Base-by-base conservation (phyloP, 2,113 vertebrate genomes). In the Nibea albiflora region DNA sequence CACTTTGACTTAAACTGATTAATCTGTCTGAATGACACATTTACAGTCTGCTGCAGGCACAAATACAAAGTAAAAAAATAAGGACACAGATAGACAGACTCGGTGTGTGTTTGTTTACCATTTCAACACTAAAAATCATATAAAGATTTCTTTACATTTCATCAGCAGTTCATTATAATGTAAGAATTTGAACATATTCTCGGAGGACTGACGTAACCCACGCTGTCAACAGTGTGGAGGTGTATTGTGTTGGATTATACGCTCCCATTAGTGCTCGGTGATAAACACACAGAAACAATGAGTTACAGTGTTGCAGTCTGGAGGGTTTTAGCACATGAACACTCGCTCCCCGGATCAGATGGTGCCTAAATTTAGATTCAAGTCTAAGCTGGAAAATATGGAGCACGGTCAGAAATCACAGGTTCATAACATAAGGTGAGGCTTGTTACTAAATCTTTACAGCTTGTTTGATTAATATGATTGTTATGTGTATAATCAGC, bases 301-400 rank as follows among this genome's bases (percentile, higher is more conserved):
- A 79, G 71, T 17, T n/a, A 19, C 74, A 76, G 28, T 71, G 75
- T 76, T 26, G 35, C 54, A 47, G 69, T 81, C 58, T 57, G 65
- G 42, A 53, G 60, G 24, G 35, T 65, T 46, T 42, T 9, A 76
- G 50, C 82, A 82, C 75, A 76, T 73, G 83, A 76, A 10, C 35
- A 39, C 20, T 14, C 69, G 35, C 22, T 50, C 60, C 11, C 19
- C 0, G 0, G 19, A 46, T 79, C 72, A 85, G 35, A 73, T 76
- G 67, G 44, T 9, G 5, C 11, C 76, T 76, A 22, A 50, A 22
- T 67, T 63, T 58, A 87, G 69, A 54, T 49, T 26, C 8, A 17
- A 42, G 17, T 71, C 4, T 0, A 12, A 20, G 19, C 2, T 72
- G 11, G 3, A 64, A n/a, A 8, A 12, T 16, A 4, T 42, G 20